Conservation (phyloP, 1,140 invertebrate genomes). For the Dreissena polymorpha region DNA sequence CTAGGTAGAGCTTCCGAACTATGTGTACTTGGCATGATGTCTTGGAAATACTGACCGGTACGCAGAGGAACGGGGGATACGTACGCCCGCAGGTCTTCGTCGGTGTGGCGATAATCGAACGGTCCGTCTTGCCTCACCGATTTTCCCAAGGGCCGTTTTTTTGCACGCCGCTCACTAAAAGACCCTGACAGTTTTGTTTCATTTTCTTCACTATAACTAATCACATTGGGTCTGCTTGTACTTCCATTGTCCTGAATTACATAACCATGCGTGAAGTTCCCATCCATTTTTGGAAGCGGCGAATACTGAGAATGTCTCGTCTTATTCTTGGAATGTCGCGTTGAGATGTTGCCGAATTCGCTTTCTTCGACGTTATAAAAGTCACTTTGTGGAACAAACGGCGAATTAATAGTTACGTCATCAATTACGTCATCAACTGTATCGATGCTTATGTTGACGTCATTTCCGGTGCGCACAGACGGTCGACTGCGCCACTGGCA, state of each 20-base stretch:
- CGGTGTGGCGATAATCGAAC: neutral
- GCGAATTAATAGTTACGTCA: neutral
- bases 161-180: too few species aligned
- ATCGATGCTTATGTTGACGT: neutral
- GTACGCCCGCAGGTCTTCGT: neutral
- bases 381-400: constrained; percentile 42
- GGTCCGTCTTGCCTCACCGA: neutral
- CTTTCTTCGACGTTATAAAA: constrained; percentile 32
- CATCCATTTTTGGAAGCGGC: constrained; percentile 12
- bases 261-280: neutral
- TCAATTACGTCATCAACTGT: neutral
- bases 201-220: too few species aligned
- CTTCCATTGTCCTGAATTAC: neutral
- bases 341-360: constrained; percentile 9
- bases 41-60: neutral
- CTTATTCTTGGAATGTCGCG: constrained; percentile 22
- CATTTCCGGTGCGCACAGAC: neutral
- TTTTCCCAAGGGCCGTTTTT: too few species aligned
- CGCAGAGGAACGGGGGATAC: neutral
- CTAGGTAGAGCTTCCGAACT: neutral
- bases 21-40: neutral
- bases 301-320: constrained; percentile 24
- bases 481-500: neutral
- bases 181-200: too few species aligned
- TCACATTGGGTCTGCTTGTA: too few species aligned